phyloP scores from a whole-genome alignment of 2,888 invertebrate species.

The Drosophila buzzatii region DNA sequence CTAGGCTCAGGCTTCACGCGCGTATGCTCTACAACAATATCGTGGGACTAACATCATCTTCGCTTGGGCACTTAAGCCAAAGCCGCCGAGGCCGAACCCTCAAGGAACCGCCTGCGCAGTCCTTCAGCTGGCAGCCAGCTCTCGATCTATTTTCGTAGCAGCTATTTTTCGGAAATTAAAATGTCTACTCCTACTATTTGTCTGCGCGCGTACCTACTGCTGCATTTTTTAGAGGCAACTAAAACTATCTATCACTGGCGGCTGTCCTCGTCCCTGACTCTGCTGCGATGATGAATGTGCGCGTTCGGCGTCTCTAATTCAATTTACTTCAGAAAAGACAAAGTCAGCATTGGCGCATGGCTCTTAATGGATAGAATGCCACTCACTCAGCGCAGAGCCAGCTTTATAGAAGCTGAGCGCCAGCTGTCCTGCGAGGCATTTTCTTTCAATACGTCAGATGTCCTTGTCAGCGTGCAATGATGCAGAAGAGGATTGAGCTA shows the following conservation, averaged over 20 bases:
- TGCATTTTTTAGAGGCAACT: constrained; percentile 52
- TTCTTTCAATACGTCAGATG: constrained; percentile 55
- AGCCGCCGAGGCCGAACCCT: constrained; percentile 24
- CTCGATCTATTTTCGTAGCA: constrained; percentile 54
- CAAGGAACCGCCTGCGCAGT: constrained; percentile 29
- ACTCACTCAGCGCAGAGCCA: constrained; percentile 28
- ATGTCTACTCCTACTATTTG: constrained; percentile 79
- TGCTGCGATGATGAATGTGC: constrained; percentile 74
- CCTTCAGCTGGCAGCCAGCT: constrained; percentile 57
- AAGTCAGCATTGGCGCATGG: constrained; percentile 60
- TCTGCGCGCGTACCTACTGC: constrained; percentile 55
- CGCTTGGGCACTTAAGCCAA: constrained; percentile 48
- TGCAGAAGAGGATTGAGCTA: constrained; percentile 17
- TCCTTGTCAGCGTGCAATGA: constrained; percentile 24
- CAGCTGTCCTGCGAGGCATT: constrained; percentile 59
- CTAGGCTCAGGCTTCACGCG: constrained; percentile 19
- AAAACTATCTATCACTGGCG: constrained; percentile 67
- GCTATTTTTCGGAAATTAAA: constrained; percentile 73
- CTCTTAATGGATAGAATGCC: constrained; percentile 63
- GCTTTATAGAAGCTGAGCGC: constrained; percentile 32
- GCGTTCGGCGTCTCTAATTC: constrained; percentile 75
- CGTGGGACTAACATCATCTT: constrained; percentile 22
- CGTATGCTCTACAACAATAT: constrained; percentile 48
- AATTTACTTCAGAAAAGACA: constrained; percentile 80
- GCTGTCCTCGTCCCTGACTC: constrained; percentile 23